Evolutionary conservation across 1,140 invertebrate species (phyloP).

Genomic region (Caerostris extrusa): DNA sequence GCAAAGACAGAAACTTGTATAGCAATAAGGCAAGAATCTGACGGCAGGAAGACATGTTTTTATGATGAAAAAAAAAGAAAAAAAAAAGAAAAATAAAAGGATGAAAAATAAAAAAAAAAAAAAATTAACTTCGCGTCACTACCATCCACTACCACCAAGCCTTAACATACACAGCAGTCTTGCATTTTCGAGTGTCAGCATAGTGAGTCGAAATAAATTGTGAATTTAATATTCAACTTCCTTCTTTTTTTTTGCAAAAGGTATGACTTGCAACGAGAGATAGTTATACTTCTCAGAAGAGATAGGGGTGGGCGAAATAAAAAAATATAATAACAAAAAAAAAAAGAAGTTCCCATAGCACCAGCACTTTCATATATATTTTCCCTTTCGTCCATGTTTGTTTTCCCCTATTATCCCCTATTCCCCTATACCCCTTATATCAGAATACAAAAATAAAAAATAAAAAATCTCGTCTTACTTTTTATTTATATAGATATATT

Average conservation of each 20-base stretch:
- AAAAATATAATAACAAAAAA: not conserved
- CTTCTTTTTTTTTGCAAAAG: not conserved
- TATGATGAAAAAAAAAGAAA: constrained; percentile 47
- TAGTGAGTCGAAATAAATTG: constrained; percentile 53
- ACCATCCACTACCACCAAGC: not conserved
- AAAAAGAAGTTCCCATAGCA: not conserved
- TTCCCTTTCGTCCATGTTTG: constrained; percentile 25
- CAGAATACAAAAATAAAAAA: too few relatives aligned
- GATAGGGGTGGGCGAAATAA: not conserved
- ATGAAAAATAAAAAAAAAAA: constrained; percentile 27
- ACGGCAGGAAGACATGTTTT: constrained; percentile 33
- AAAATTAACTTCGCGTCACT: constrained; percentile 50
- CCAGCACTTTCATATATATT: constrained; percentile 35
- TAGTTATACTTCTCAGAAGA: constrained; percentile 44
- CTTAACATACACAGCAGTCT: not conserved
- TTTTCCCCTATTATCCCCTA: not conserved
- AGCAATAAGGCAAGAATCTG: constrained; percentile 42
- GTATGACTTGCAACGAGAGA: constrained; percentile 23
- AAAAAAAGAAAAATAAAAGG: not conserved
- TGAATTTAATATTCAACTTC: constrained; percentile 64
- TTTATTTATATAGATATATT: constrained; percentile 1
- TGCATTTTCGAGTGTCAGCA: constrained; percentile 63
- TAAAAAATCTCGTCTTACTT: not conserved
- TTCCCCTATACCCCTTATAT: not conserved
- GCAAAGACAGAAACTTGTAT: not conserved